phyloP scores from a whole-genome alignment of 2,113 vertebrate species.

The Chaenogobius annularis region DNA sequence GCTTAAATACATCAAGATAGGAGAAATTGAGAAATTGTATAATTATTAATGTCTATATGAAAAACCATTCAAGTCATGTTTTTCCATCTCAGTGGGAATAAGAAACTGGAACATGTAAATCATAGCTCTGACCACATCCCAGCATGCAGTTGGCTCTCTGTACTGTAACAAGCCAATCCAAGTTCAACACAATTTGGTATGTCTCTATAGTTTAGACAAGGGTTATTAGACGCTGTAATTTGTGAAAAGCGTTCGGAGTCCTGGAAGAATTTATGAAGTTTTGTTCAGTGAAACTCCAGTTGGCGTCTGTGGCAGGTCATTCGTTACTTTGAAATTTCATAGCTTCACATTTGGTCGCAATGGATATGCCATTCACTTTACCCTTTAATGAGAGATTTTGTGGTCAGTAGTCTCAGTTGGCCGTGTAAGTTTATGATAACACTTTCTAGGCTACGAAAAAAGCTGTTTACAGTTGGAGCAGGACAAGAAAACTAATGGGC shows the following conservation, averaged over 20 bases:
- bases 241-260: slow-evolving; percentile 27
- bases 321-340: background rate
- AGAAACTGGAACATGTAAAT: slow-evolving; percentile 14
- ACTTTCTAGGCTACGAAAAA: background rate
- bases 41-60: slow-evolving; percentile 2
- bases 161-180: slow-evolving; percentile 26
- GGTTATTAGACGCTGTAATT: slow-evolving; percentile 22
- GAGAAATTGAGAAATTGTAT: background rate
- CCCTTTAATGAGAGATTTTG: background rate
- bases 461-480: background rate
- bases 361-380: background rate
- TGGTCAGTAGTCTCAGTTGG: background rate
- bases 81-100: slow-evolving; percentile 23
- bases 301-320: background rate
- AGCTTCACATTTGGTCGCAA: background rate
- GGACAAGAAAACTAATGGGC: background rate
- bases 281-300: background rate
- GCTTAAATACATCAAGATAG: background rate
- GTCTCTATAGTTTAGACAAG: slow-evolving; percentile 26
- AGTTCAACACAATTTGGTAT: slow-evolving; percentile 47
- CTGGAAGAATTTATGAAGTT: slow-evolving; percentile 6
- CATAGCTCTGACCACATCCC: slow-evolving; percentile 12
- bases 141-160: slow-evolving; percentile 20
- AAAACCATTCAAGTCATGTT: slow-evolving; percentile 31
- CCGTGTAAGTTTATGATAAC: background rate